Base-by-base conservation (phyloP, 2,888 invertebrate species). In the Microplitis deprimator region DNA sequence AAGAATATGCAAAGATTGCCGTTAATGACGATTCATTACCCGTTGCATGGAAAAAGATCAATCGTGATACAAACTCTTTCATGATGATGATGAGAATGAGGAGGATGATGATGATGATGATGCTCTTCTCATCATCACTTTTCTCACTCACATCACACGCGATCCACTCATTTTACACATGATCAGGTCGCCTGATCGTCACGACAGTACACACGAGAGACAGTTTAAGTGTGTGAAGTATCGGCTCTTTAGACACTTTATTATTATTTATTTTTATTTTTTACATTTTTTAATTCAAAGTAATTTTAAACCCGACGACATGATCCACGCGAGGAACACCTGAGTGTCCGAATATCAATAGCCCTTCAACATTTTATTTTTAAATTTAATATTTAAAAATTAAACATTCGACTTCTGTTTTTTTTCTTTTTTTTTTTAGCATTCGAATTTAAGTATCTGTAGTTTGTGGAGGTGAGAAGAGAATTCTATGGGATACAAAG, bases 261-360 rank as follows among this genome's bases (percentile, higher is more conserved):
- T 50, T 50, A 50, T 50, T 50, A 50, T 50, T 50, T 50, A 13
- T 50, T 50, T 50, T 50, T 13, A 50, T 3, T 50, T 50, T 13
- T 13, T 13, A 50, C 13, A 13, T 50, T 50, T 50, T 50, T 50
- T 10, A 50, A 50, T 29, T 29, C 29, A 10, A 13, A 50, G 50
- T 13, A 8, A 13, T 13, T 50, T 50, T 1, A 50, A 13, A 79
- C 79, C 38, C 80, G 79, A 79, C 80, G 80, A 80, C 80, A 80
- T 79, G 80, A 77, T 79, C 79, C 80, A 79, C 80, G 80, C 80
- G 79, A 79, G 72, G 76, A 74, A 78, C 65, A 65, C 65, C 65
- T 16, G 29, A 65, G 64, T 50, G 64, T 13, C 39, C 50, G 38
- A 73, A 74, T 50, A 13, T 50, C 29, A 29, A 29, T 29, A 29